Conservation (phyloP, 1,140 invertebrate genomes). For the Drosophila pectinifera region DNA sequence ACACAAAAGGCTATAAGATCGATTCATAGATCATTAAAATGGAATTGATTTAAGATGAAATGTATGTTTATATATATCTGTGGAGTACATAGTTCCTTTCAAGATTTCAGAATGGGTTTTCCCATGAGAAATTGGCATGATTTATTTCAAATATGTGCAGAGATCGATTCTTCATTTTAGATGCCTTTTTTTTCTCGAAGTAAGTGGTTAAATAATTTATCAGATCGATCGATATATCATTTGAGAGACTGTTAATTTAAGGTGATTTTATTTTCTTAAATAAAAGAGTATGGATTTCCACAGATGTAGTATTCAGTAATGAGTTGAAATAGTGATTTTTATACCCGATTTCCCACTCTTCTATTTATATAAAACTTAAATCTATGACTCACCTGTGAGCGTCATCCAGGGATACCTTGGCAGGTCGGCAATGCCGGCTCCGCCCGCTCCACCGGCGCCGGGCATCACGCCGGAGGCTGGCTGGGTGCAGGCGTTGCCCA, state of each 20-base stretch:
- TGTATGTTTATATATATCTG: neutral
- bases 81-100: neutral
- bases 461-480: slow-evolving; percentile 86
- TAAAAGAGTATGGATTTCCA: neutral
- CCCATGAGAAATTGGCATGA: slow-evolving; percentile 9
- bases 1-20: slow-evolving; percentile 18
- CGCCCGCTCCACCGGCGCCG: slow-evolving; percentile 86
- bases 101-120: slow-evolving; percentile 2
- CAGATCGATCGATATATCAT: too few relatives aligned
- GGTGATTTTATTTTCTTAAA: neutral
- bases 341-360: neutral
- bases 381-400: slow-evolving; percentile 91
- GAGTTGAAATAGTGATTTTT: neutral
- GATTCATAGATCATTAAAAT: slow-evolving; percentile 9
- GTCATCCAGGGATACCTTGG: slow-evolving; percentile 99
- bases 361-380: neutral
- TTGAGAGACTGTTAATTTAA: too few relatives aligned
- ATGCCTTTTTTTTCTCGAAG: neutral
- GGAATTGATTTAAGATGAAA: slow-evolving; percentile 24
- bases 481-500: slow-evolving; percentile 86
- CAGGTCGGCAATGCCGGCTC: slow-evolving; percentile 91
- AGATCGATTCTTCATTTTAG: neutral
- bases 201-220: neutral
- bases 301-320: neutral
- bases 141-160: neutral